Evolutionary conservation across 2,113 vertebrate species (phyloP), one percentile per base, ranked within the genome.

Genomic region (Planiliza haematocheilus): DNA sequence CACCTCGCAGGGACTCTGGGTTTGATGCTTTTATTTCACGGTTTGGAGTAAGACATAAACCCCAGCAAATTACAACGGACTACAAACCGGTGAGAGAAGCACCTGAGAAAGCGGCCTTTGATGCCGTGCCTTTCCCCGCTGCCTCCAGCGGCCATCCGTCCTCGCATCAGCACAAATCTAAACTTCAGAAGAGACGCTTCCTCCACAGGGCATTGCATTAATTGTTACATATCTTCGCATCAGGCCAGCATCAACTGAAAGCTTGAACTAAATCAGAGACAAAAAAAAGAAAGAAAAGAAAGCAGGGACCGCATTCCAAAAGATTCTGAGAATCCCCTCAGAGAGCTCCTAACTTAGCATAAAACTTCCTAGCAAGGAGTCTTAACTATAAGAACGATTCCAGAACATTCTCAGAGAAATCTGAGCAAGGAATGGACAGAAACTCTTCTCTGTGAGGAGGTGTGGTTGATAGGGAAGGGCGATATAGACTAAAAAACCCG

Each of bases 81-180:
- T 79, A 38, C 62, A 64, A 76, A 78, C 74, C 70, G 61, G 57
- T n/a, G 70, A 52, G 58, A 79, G 65, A 80, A 79, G 46, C 73
- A 89, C 76, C 85, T 81, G 60, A 73, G 84, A 86, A 86, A 86
- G 88, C 45, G 17, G 74, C 51, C 84, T 92, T 91, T 93, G 90
- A 91, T 92, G 77, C 77, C 20, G 50, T n/a, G 83, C 74, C 85
- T 74, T 67, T 70, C 43, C 50, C 14, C 20, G 70, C 57, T 46
- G 70, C 78, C 70, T 85, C 53, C 42, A 70, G 61, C 82, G 84
- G 60, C 79, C 77, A 89, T 91, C 86, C 76, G n/a, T n/a, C n/a
- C n/a, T n/a, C n/a, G n/a, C n/a, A 77, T 90, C 88, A 89, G 48
- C 71, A 74, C 49, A 81, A 85, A 88, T 82, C 63, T 65, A 68